Conservation (phyloP, 1,140 invertebrate genomes). For the Paraescarpia echinospica region DNA sequence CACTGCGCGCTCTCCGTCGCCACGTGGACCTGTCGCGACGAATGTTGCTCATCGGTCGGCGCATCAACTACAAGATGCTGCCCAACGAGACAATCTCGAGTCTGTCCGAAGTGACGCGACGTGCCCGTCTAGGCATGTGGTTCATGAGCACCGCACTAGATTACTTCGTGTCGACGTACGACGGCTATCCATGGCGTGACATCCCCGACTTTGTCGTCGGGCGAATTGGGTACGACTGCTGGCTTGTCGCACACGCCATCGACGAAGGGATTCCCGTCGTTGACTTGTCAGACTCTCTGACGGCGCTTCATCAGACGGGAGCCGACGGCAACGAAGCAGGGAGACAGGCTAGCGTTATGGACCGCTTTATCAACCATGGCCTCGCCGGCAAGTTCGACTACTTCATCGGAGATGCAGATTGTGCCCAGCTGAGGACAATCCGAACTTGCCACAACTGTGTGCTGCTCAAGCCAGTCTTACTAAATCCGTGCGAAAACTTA, state of each 20-base stretch:
- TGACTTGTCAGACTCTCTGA: conserved; percentile 36
- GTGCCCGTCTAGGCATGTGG: neutral
- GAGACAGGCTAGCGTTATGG: neutral
- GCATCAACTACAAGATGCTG: neutral
- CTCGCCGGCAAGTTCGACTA: neutral
- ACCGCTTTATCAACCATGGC: neutral
- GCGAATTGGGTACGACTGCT: conserved; percentile 25
- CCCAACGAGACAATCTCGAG: neutral
- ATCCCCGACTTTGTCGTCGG: conserved; percentile 25
- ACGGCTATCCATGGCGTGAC: conserved; percentile 16
- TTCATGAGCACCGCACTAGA: conserved; percentile 23
- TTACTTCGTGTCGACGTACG: conserved; percentile 21
- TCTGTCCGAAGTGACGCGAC: neutral
- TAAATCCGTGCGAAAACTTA: too few relatives aligned
- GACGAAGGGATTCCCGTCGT: conserved; percentile 33
- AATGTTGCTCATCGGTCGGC: neutral
- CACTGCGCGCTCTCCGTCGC: neutral
- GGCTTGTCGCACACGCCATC: conserved; percentile 31
- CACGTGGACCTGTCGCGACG: neutral
- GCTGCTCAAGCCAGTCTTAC: too few relatives aligned
- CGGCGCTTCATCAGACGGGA: conserved; percentile 43
- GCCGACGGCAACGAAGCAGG: conserved; percentile 35
- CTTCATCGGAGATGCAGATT: neutral
- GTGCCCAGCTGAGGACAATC: neutral
- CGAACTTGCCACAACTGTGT: too few relatives aligned